phyloP scores from a whole-genome alignment of 23 tunicate genomes.

The Ciona savignyi region DNA sequence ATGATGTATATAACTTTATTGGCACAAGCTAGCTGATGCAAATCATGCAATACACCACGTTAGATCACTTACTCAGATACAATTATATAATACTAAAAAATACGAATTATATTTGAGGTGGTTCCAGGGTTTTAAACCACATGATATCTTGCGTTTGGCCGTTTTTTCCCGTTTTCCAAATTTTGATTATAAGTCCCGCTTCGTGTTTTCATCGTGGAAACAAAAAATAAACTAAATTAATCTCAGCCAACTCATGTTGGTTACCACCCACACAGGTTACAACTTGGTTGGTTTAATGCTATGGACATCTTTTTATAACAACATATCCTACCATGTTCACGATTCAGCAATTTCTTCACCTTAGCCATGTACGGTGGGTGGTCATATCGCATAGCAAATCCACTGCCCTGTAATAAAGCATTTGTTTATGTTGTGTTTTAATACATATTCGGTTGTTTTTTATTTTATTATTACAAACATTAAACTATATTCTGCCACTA shows the following conservation, averaged over 20 bases:
- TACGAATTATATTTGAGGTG: background rate
- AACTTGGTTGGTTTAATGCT: background rate
- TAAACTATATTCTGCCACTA: background rate
- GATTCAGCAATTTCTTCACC: conserved; percentile 66
- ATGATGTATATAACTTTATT: too few species aligned
- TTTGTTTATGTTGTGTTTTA: background rate
- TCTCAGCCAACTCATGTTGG: background rate
- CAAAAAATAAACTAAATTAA: too few species aligned
- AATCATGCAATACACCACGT: too few species aligned
- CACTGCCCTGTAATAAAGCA: conserved; percentile 66
- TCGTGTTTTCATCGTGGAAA: too few species aligned
- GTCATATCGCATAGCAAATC: conserved; percentile 89
- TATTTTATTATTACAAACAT: too few species aligned
- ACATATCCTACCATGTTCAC: conserved; percentile 65
- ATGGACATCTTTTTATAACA: background rate
- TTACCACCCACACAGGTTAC: background rate
- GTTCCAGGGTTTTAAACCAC: background rate
- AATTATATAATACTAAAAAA: background rate
- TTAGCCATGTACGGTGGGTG: conserved; percentile 89
- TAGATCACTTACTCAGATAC: too few species aligned
- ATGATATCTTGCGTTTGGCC: too few species aligned
- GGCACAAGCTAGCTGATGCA: too few species aligned
- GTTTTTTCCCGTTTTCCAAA: too few species aligned
- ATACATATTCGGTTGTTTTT: background rate
- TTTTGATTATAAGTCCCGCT: too few species aligned